Evolutionary conservation across 1,140 invertebrate species (phyloP).

Genomic region (Pogonomyrmex barbatus): DNA sequence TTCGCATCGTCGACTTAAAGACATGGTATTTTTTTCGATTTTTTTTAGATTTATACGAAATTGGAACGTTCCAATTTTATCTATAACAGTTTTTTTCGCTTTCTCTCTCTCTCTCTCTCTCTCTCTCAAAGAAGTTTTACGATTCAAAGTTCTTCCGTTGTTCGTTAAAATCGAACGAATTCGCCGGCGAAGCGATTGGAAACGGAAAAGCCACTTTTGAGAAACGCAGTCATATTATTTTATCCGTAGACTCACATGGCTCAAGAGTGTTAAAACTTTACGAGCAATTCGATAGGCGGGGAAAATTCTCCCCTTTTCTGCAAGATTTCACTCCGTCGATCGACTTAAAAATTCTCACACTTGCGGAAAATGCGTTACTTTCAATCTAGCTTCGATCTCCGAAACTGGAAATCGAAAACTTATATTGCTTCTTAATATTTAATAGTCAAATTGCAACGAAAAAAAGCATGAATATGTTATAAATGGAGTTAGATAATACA

Average conservation of each 20-base stretch:
- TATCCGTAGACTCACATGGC: constrained; percentile 48
- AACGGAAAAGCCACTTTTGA: constrained; percentile 62
- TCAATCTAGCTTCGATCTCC: constrained; percentile 11
- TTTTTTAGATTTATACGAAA: constrained; percentile 54
- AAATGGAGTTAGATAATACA: not conserved
- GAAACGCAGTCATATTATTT: constrained; percentile 70
- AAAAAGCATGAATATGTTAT: not conserved
- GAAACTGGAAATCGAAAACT: not conserved
- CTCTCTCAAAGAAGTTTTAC: constrained; percentile 53
- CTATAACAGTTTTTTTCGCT: constrained; percentile 13
- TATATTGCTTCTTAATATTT: constrained; percentile 3
- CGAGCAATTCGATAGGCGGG: constrained; percentile 34
- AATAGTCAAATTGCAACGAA: not conserved
- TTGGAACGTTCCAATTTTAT: constrained; percentile 15
- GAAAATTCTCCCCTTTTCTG: constrained; percentile 40
- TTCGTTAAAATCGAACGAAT: constrained; percentile 69
- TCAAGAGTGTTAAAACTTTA: constrained; percentile 68
- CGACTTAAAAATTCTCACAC: constrained; percentile 36
- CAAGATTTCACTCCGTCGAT: constrained; percentile 23
- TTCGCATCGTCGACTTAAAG: not conserved
- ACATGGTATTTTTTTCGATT: constrained; percentile 50
- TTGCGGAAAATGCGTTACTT: constrained; percentile 6
- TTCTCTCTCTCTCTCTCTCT: not conserved
- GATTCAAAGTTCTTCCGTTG: constrained; percentile 63
- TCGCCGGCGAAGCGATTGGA: constrained; percentile 39